Conservation (phyloP, 2,113 vertebrate species). For the Meles meles region DNA sequence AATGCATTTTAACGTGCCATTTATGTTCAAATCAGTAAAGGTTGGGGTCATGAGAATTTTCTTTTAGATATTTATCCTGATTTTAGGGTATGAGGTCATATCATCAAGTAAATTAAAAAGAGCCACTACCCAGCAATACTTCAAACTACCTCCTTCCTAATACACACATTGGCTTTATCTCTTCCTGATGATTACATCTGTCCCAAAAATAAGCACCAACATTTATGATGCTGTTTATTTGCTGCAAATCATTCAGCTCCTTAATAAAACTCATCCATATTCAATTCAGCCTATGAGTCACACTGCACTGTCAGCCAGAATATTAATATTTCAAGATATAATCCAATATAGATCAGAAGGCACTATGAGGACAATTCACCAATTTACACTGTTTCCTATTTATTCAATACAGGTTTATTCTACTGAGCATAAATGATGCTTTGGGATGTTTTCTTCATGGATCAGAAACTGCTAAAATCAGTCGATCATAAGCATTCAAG, state of each 20-base stretch:
- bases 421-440: slow-evolving; percentile 8
- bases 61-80: not conserved
- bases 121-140: not conserved
- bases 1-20: not conserved
- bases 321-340: slow-evolving; percentile 70
- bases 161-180: slow-evolving; percentile 12
- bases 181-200: slow-evolving; percentile 41
- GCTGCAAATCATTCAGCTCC: slow-evolving; percentile 36
- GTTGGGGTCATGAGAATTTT: not conserved
- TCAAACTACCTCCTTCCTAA: slow-evolving; percentile 13
- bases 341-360: slow-evolving; percentile 50
- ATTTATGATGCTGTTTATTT: slow-evolving; percentile 62
- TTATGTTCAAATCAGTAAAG: slow-evolving; percentile 23
- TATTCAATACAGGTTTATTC: slow-evolving; percentile 8
- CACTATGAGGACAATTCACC: slow-evolving; percentile 24
- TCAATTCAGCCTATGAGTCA: slow-evolving; percentile 62
- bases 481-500: not conserved
- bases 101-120: slow-evolving; percentile 19
- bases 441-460: not conserved
- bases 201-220: slow-evolving; percentile 31
- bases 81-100: not conserved
- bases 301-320: slow-evolving; percentile 45
- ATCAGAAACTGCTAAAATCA: slow-evolving; percentile 21
- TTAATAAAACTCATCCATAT: slow-evolving; percentile 69
- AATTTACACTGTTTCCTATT: slow-evolving; percentile 51